Conservation (phyloP, 2,113 vertebrate genomes). For the Benitochromis conjunctus region DNA sequence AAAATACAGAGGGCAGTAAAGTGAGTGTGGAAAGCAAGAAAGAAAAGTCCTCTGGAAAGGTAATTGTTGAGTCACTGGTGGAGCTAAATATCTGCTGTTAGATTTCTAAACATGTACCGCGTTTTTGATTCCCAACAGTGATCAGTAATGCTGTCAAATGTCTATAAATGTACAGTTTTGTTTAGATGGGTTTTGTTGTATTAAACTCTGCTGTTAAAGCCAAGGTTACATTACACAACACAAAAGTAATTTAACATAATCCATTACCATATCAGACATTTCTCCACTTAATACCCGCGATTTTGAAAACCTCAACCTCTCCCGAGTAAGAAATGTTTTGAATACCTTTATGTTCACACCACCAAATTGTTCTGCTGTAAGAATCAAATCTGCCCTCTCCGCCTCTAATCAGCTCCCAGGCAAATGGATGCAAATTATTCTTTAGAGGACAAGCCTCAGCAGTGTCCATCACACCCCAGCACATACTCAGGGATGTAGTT, state of each 20-base stretch:
- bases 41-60: slow-evolving; percentile 8
- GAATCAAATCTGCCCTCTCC: slow-evolving; percentile 33
- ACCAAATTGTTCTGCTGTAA: slow-evolving; percentile 13
- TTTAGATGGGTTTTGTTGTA: background rate
- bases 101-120: background rate
- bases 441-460: slow-evolving; percentile 44
- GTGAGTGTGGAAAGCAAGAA: background rate
- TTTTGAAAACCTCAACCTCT: background rate
- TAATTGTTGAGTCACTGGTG: slow-evolving; percentile 27
- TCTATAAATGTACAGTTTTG: background rate
- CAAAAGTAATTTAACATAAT: background rate
- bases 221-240: background rate
- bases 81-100: background rate
- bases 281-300: background rate
- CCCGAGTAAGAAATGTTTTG: background rate
- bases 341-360: background rate
- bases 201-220: background rate
- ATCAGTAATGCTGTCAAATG: slow-evolving; percentile 13
- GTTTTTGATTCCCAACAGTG: background rate
- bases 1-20: slow-evolving; percentile 5
- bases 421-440: slow-evolving; percentile 56
- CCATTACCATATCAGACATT: background rate
- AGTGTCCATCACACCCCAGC: slow-evolving; percentile 35
- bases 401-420: slow-evolving; percentile 46
- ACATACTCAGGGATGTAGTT: slow-evolving; percentile 37